Conservation (phyloP, 2,797 vertebrate species). For the Carduelis carduelis region DNA sequence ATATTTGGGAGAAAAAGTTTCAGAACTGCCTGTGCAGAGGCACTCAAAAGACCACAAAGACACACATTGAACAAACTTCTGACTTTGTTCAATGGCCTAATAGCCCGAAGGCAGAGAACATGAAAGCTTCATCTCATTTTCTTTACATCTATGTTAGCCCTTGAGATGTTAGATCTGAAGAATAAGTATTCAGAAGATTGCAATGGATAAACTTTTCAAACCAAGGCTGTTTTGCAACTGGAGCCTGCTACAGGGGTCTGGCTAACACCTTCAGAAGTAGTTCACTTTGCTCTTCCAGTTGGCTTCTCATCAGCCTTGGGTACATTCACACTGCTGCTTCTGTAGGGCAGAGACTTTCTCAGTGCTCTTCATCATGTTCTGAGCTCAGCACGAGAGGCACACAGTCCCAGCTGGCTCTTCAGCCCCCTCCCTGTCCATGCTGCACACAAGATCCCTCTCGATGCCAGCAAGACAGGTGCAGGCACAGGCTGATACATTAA, state of each 20-base stretch:
- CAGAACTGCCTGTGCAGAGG: neutral
- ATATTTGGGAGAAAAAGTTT: neutral
- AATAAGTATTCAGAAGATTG: neutral
- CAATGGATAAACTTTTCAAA: neutral
- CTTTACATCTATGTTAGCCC: neutral
- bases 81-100: neutral
- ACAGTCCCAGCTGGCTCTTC: neutral
- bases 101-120: neutral
- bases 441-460: neutral
- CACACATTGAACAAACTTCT: rapidly evolving
- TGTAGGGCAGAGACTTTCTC: neutral
- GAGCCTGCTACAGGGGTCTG: neutral
- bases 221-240: neutral
- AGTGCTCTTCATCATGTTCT: neutral
- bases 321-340: neutral
- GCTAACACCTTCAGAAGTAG: neutral
- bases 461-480: neutral
- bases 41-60: neutral
- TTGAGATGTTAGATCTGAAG: neutral
- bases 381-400: neutral
- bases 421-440: neutral
- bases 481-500: neutral
- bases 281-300: neutral
- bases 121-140: neutral
- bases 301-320: neutral